Conservation (phyloP, 2,113 vertebrate species). For the Sisor rabdophorus region DNA sequence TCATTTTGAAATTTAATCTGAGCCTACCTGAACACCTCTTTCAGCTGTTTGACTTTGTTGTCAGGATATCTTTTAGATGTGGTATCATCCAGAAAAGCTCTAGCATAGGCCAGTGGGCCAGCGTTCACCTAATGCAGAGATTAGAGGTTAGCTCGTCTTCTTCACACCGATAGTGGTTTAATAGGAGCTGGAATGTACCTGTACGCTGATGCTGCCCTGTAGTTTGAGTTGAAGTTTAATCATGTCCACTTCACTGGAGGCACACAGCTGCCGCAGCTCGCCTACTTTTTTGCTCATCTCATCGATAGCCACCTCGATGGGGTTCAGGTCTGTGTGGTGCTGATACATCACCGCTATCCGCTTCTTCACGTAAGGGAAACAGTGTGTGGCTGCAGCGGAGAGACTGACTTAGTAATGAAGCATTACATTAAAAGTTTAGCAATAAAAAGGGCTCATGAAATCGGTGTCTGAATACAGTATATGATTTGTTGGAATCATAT, state of each 20-base stretch:
- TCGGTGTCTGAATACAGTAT: neutral
- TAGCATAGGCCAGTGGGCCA: constrained; percentile 90
- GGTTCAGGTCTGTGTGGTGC: constrained; percentile 93
- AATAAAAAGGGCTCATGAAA: neutral
- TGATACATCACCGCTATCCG: constrained; percentile 97
- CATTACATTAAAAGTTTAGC: neutral
- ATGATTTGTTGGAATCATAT: neutral
- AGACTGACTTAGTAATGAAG: constrained; percentile 1
- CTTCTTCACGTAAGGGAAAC: constrained; percentile 96
- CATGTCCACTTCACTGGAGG: constrained; percentile 92
- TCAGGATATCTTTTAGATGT: constrained; percentile 92
- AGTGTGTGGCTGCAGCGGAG: constrained; percentile 81
- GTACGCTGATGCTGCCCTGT: constrained; percentile 95
- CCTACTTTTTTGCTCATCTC: constrained; percentile 97
- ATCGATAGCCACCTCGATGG: constrained; percentile 96
- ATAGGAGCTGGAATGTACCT: constrained; percentile 69
- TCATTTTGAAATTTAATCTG: too few species aligned
- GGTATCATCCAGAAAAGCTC: constrained; percentile 91
- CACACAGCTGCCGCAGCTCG: constrained; percentile 88
- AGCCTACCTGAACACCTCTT: constrained; percentile 92
- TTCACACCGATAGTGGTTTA: neutral
- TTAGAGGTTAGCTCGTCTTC: neutral
- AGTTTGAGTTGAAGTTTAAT: constrained; percentile 96
- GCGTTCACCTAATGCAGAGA: constrained; percentile 82
- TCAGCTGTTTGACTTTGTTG: constrained; percentile 95